Conservation (phyloP, 2,113 vertebrate species). For the Noctilio leporinus region DNA sequence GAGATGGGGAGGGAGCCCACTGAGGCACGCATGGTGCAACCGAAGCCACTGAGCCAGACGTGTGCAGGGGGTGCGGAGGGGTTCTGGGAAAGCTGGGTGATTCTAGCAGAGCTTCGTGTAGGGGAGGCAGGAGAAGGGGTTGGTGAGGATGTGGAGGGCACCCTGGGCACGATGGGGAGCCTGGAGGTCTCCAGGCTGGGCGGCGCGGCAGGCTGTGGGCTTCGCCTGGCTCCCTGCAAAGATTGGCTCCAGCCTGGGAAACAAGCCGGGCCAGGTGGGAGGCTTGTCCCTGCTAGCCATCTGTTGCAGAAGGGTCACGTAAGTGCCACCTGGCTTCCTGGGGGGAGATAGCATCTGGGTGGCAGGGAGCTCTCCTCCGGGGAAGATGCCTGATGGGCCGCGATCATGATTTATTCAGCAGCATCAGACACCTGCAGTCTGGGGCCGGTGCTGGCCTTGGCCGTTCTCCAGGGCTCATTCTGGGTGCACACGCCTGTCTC, state of each 20-base stretch:
- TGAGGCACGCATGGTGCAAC: background rate
- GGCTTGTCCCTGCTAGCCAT: background rate
- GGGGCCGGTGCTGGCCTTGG: background rate
- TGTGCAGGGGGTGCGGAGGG: rapidly evolving
- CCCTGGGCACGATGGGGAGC: background rate
- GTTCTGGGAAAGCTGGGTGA: background rate
- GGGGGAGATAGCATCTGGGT: slow-evolving; percentile 53
- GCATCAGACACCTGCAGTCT: slow-evolving; percentile 20
- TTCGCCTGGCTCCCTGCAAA: rapidly evolving
- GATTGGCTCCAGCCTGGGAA: slow-evolving; percentile 1
- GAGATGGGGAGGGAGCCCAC: background rate
- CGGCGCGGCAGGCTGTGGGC: rapidly evolving
- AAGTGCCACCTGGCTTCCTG: slow-evolving; percentile 32
- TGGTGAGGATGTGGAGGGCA: background rate
- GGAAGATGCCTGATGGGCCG: background rate
- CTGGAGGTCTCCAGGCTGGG: background rate
- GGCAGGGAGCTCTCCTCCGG: background rate
- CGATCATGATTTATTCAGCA: slow-evolving; percentile 60
- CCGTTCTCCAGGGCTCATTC: background rate
- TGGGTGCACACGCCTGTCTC: background rate
- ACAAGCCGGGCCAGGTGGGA: slow-evolving; percentile 25
- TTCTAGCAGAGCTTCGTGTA: background rate
- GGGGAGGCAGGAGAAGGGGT: background rate
- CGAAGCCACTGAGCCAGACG: rapidly evolving
- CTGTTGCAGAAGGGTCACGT: slow-evolving; percentile 20